phyloP scores from a whole-genome alignment of 2,797 vertebrate genomes.

The Pipistrellus nathusii region DNA sequence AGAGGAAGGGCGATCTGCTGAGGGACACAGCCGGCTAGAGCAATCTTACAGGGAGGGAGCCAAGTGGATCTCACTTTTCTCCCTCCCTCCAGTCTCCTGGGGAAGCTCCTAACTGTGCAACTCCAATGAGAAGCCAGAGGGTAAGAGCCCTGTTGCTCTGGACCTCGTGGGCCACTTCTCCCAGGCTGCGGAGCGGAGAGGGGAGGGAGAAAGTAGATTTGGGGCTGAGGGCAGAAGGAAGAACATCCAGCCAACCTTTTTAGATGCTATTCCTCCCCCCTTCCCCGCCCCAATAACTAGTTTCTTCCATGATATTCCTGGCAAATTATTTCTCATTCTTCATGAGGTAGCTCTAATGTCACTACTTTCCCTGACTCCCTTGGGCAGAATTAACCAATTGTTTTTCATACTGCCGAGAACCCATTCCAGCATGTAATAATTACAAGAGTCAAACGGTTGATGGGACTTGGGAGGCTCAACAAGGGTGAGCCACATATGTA shows the following conservation, averaged over 20 bases:
- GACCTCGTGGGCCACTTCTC: background rate
- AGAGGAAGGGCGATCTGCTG: background rate
- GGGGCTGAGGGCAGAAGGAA: background rate
- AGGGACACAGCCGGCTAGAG: background rate
- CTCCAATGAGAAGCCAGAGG: background rate
- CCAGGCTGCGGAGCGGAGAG: background rate
- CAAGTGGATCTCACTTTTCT: background rate
- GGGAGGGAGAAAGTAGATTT: background rate
- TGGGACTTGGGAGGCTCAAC: too few species aligned
- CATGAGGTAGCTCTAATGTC: background rate
- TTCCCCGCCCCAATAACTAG: background rate
- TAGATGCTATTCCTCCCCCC: background rate
- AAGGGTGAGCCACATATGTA: too few species aligned
- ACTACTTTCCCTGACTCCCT: background rate
- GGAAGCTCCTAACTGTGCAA: background rate
- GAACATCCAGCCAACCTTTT: too few species aligned
- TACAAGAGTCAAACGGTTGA: too few species aligned
- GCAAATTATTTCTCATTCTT: constrained; percentile 17
- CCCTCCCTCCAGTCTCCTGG: too few species aligned
- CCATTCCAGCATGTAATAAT: too few species aligned
- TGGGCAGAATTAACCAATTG: background rate
- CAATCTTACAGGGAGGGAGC: background rate
- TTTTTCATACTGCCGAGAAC: background rate
- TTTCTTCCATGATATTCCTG: background rate
- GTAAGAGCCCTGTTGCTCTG: background rate